Evolutionary conservation across 2,888 invertebrate species (phyloP).

Genomic region (Lasioglossum pauxillum): DNA sequence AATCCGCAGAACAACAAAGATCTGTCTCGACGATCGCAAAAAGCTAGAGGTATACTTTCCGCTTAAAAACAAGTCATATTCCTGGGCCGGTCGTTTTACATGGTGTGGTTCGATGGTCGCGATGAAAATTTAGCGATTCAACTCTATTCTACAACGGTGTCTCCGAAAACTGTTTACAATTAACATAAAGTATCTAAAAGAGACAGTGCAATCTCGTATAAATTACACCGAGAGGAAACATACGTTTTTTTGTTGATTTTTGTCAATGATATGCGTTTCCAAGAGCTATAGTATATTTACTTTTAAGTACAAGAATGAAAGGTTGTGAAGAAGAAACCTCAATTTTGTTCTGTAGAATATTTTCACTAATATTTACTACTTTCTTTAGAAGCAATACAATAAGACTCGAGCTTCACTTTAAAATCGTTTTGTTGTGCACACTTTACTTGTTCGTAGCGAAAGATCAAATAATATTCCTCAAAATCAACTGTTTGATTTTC

Average conservation of each 20-base stretch:
- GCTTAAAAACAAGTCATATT: neutral
- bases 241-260: neutral
- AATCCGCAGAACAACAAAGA: constrained; percentile 9
- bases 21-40: neutral
- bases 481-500: neutral
- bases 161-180: neutral
- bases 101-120: neutral
- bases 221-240: neutral
- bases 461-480: neutral
- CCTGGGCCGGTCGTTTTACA: constrained; percentile 31
- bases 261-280: neutral
- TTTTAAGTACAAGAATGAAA: neutral
- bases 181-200: neutral
- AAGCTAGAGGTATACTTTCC: neutral
- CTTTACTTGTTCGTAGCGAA: neutral
- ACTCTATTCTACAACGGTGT: neutral
- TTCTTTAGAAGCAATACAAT: neutral
- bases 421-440: neutral
- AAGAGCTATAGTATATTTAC: no score
- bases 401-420: neutral
- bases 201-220: neutral
- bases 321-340: neutral
- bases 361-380: neutral
- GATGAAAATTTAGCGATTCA: neutral
- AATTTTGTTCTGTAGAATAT: neutral